Percentiles rank a stretch among this genome's conserved stretches.
Conservation (phyloP, 1,140 invertebrate species). For the Liolophura sinensis region DNA sequence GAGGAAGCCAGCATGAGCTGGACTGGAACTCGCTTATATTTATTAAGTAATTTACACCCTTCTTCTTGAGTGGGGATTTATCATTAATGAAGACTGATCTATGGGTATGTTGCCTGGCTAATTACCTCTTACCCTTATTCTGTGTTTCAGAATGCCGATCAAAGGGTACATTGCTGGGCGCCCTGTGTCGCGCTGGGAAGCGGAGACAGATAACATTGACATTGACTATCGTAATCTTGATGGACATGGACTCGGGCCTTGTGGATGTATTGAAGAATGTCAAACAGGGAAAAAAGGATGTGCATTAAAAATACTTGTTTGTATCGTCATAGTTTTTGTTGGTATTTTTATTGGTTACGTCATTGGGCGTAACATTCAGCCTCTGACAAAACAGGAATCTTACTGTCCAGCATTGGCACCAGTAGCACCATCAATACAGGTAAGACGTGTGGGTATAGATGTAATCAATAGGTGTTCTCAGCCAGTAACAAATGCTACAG, state of each 20-base stretch:
- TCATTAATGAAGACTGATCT: too few relatives aligned
- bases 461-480: too few relatives aligned
- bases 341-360: constrained; percentile 42
- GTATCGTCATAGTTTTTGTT: constrained; percentile 20
- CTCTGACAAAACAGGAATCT: too few relatives aligned
- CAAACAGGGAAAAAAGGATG: constrained; percentile 20
- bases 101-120: too few relatives aligned
- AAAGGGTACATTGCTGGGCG: constrained; percentile 47
- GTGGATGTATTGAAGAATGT: constrained; percentile 20
- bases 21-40: too few relatives aligned
- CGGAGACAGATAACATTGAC: constrained; percentile 51
- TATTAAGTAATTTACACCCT: too few relatives aligned
- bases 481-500: too few relatives aligned
- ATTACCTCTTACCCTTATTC: neutral
- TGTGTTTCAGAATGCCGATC: constrained; percentile 41
- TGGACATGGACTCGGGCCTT: constrained; percentile 13
- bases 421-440: too few relatives aligned
- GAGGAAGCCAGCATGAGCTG: too few relatives aligned
- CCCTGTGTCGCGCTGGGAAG: constrained; percentile 49
- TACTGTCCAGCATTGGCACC: too few relatives aligned
- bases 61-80: too few relatives aligned
- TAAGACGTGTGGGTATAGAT: too few relatives aligned
- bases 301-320: constrained; percentile 18
- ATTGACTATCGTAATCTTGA: constrained; percentile 52
- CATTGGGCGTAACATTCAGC: constrained; percentile 28